Conservation (phyloP, 1,140 invertebrate species). For the Tigriopus japonicus region DNA sequence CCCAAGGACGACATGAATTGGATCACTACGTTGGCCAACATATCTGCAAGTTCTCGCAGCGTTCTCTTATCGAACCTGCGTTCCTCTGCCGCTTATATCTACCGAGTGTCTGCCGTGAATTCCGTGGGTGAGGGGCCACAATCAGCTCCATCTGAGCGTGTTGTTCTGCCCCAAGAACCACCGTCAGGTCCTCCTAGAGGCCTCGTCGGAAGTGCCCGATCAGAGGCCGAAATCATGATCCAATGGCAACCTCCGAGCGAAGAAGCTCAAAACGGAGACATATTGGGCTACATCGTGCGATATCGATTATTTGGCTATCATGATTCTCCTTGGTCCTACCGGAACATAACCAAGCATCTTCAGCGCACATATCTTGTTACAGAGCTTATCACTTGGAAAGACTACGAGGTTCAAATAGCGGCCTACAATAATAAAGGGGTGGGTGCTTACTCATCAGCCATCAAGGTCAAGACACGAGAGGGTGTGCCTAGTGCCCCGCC, state of each 20-base stretch:
- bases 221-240: conserved; percentile 83
- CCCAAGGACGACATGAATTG: conserved; percentile 1
- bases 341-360: conserved; percentile 71
- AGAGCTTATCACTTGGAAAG: conserved; percentile 90
- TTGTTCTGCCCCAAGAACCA: conserved; percentile 79
- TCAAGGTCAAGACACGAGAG: conserved; percentile 84
- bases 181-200: conserved; percentile 70
- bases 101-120: conserved; percentile 85
- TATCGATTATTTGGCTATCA: conserved; percentile 80
- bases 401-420: conserved; percentile 91
- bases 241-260: conserved; percentile 90
- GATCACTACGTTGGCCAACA: conserved; percentile 9
- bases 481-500: conserved; percentile 83
- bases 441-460: conserved; percentile 72
- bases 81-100: conserved; percentile 85
- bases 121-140: conserved; percentile 78
- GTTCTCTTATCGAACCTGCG: conserved; percentile 64
- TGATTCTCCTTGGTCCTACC: conserved; percentile 59
- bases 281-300: conserved; percentile 75
- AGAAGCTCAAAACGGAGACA: conserved; percentile 80
- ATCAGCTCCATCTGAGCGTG: conserved; percentile 62
- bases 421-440: conserved; percentile 93
- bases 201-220: conserved; percentile 74
- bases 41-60: conserved; percentile 31
- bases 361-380: conserved; percentile 80